Conservation (phyloP, 2,888 invertebrate species). For the Gasteruption jaculator region DNA sequence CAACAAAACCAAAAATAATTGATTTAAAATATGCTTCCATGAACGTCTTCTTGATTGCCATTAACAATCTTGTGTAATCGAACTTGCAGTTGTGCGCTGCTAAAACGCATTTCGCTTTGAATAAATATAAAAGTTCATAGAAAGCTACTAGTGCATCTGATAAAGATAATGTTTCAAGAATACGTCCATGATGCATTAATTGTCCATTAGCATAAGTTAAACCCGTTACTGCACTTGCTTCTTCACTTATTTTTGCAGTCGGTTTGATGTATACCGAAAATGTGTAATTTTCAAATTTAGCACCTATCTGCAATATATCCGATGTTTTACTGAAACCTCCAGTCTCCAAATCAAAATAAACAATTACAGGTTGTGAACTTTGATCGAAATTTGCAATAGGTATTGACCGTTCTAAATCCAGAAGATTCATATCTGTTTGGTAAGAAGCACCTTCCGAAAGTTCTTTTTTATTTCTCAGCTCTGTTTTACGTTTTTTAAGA, state of each 20-base stretch:
- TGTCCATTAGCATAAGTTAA: conserved; percentile 4
- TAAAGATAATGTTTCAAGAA: conserved; percentile 1
- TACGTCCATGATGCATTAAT: conserved; percentile 9
- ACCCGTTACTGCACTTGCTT: conserved; percentile 9
- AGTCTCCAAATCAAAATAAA: too few species aligned
- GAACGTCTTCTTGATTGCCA: too few species aligned
- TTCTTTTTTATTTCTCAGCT: background rate
- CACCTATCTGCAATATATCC: too few species aligned
- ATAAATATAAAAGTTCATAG: conserved; percentile 7
- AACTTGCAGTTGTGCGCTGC: conserved; percentile 16
- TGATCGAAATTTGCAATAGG: too few species aligned
- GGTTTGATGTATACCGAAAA: too few species aligned
- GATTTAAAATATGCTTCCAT: conserved; percentile 3
- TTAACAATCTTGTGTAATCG: too few species aligned
- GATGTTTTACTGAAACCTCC: too few species aligned
- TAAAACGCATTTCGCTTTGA: conserved; percentile 6
- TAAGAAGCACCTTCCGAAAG: background rate
- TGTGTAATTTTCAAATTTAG: too few species aligned
- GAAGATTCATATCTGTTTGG: background rate
- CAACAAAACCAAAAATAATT: conserved; percentile 10
- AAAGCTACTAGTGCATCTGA: conserved; percentile 8
- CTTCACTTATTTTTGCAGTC: conserved; percentile 1
- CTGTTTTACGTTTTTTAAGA: conserved; percentile 4
- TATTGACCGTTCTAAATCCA: background rate
- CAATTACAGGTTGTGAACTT: too few species aligned